Conservation (phyloP, 2,113 vertebrate species). For the Solea senegalensis region DNA sequence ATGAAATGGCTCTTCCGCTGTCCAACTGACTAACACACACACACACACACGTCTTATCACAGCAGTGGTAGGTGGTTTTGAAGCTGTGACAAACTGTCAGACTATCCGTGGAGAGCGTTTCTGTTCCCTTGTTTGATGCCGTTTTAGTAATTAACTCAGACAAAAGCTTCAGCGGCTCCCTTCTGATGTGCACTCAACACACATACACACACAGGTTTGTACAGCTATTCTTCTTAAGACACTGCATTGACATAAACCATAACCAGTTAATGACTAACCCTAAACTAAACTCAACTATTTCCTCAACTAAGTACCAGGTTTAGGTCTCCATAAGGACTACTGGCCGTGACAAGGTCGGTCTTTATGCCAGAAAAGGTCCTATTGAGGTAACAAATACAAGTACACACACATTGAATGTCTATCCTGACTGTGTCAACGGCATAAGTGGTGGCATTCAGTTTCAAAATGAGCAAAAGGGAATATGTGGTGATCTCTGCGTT, state of each 20-base stretch:
- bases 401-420: conserved; percentile 22
- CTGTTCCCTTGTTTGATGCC: conserved; percentile 57
- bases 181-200: conserved; percentile 45
- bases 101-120: conserved; percentile 51
- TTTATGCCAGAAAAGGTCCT: too few species aligned
- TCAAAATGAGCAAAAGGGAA: conserved; percentile 14
- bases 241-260: too few species aligned
- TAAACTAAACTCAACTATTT: too few species aligned
- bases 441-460: conserved; percentile 12
- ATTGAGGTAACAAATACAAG: neutral
- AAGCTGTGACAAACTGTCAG: conserved; percentile 60
- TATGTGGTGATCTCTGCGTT: conserved; percentile 2
- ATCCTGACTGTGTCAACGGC: conserved; percentile 32
- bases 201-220: conserved; percentile 11
- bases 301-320: too few species aligned
- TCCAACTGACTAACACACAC: conserved; percentile 28
- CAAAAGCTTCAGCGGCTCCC: conserved; percentile 53
- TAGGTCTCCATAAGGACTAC: too few species aligned
- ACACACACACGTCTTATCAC: conserved; percentile 30
- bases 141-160: conserved; percentile 67
- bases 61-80: conserved; percentile 38
- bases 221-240: too few species aligned
- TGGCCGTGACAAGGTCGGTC: too few species aligned
- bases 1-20: conserved; percentile 16
- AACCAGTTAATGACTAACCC: too few species aligned